Evolutionary conservation across 2,113 vertebrate genomes (phyloP), one percentile per base, ranked within the genome.

Genomic region (Spea multiplicata): DNA sequence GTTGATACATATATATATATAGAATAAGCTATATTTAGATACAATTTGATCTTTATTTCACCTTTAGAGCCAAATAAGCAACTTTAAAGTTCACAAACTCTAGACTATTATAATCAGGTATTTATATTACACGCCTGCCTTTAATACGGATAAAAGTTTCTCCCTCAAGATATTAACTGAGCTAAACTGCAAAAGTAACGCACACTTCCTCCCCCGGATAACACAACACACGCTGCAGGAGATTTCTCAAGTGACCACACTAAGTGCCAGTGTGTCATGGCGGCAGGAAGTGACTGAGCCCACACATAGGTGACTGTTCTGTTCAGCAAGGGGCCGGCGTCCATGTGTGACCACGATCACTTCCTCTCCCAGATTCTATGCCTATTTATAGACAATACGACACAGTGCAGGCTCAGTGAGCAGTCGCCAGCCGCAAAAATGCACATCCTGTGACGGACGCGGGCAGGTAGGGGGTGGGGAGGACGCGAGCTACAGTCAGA

Each of bases 261-360:
- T 1, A 16, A 13, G 16, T 61, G 52, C 45, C 44, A 61, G 45
- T 76, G 53, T 70, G 61, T 75, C 53, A 52, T 48, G 46, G 62
- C 47, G 77, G 73, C 70, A 57, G 76, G 70, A 66, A 59, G 70
- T 45, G 10, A 12, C 5, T 4, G 12, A 62, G 62, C 49, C 8
- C 59, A 53, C 49, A 12, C 61, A 48, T 48, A 61, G 4, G 57
- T 7, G 0, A 0, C 80, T 65, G 76, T 50, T 66, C 55, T 3
- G 65, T 2, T 12, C 72, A 49, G 44, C 8, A 0, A 17, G 47
- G 59, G 47, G 46, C 46, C 67, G 30, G 30, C n/a, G 69, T 55
- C 6, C 76, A 13, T 53, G 9, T 53, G 47, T 79, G 48, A 79
- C 76, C 76, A 73, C 76, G 73, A 49, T 16, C 76, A 79, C 50